phyloP scores from a whole-genome alignment of 2,888 invertebrate genomes.

The Troilus luridus region DNA sequence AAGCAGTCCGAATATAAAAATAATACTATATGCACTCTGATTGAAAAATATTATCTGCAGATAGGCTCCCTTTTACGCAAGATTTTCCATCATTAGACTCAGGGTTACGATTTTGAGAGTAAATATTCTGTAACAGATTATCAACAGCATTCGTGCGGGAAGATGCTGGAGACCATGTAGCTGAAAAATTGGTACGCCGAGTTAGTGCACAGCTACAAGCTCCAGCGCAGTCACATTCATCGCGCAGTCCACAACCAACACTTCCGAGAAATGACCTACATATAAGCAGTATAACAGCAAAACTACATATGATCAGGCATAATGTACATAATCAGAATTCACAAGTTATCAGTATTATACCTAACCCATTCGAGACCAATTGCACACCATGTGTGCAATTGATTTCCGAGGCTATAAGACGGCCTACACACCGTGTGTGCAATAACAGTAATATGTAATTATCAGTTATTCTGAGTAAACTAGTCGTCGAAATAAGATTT shows the following conservation, averaged over 20 bases:
- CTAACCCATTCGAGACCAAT: too few species aligned
- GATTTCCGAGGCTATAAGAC: too few species aligned
- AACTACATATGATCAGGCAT: too few species aligned
- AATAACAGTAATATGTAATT: too few species aligned
- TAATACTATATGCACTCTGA: constrained; percentile 49
- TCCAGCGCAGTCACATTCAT: constrained; percentile 58
- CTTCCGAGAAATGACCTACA: constrained; percentile 31
- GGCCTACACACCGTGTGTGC: too few species aligned
- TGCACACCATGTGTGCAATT: too few species aligned
- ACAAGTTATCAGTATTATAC: too few species aligned
- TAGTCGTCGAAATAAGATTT: too few species aligned
- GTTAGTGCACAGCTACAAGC: constrained; percentile 56
- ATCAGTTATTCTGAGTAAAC: too few species aligned
- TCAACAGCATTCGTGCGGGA: constrained; percentile 30
- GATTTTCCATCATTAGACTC: background rate
- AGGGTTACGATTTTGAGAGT: constrained; percentile 28
- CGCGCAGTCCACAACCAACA: constrained; percentile 37
- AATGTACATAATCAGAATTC: too few species aligned
- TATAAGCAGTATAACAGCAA: background rate
- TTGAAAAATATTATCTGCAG: constrained; percentile 54
- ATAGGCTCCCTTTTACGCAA: constrained; percentile 55
- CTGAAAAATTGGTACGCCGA: constrained; percentile 11
- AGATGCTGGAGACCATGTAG: constrained; percentile 54
- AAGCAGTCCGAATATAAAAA: constrained; percentile 44
- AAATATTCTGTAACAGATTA: constrained; percentile 45